These are phyloP conservation scores for Artemia franciscana DNA, from an alignment of 1,140 invertebrate genomes.

Conservation along the genomic window DNA sequence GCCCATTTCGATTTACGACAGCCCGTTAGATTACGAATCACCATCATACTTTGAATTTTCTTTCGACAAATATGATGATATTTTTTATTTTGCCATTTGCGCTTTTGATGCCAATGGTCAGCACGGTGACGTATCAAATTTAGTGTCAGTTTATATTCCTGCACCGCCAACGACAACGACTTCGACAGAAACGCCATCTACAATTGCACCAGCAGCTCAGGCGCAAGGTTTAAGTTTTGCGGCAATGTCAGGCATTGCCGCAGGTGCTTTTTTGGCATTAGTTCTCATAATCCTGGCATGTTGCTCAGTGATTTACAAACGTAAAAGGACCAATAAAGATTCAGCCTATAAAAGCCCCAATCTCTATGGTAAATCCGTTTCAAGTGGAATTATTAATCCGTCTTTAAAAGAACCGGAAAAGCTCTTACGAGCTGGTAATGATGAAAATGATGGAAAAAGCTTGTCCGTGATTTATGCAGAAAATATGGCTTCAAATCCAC, in stretches of 20 bases:
- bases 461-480: slow-evolving; percentile 8
- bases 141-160: slow-evolving; percentile 26
- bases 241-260: slow-evolving; percentile 7
- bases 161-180: slow-evolving; percentile 13
- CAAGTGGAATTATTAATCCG: not conserved
- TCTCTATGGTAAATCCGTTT: not conserved
- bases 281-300: slow-evolving; percentile 7
- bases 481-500: not conserved
- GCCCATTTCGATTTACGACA: slow-evolving; percentile 17
- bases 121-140: slow-evolving; percentile 28
- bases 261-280: slow-evolving; percentile 7
- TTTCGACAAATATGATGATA: slow-evolving; percentile 22
- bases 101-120: slow-evolving; percentile 22
- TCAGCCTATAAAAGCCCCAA: not conserved
- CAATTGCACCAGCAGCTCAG: slow-evolving; percentile 1
- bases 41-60: slow-evolving; percentile 23
- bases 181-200: slow-evolving; percentile 2
- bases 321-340: not conserved
- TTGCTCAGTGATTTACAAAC: not conserved
- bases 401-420: not conserved
- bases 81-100: slow-evolving; percentile 27
- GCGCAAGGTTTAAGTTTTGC: slow-evolving; percentile 4
- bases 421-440: not conserved
- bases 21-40: slow-evolving; percentile 18
- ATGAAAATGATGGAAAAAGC: slow-evolving; percentile 1